Evolutionary conservation across 1,140 invertebrate genomes (phyloP).

Genomic region (Manduca sexta): DNA sequence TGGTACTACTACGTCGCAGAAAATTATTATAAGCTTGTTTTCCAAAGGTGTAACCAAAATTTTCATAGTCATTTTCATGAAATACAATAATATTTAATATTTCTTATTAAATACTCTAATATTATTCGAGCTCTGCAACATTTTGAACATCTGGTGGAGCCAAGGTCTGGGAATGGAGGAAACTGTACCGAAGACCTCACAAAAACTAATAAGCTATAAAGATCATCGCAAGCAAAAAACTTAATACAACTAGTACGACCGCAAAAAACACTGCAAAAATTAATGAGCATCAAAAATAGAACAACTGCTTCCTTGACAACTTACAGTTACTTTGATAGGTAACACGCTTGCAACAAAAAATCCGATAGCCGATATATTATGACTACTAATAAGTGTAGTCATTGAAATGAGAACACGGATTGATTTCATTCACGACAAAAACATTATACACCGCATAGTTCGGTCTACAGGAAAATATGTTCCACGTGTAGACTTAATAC

Average conservation of each 20-base stretch:
- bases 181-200: conserved; percentile 31
- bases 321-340: conserved; percentile 37
- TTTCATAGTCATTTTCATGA: no score
- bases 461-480: no score
- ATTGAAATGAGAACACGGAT: no score
- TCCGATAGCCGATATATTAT: no score
- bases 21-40: no score
- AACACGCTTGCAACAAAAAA: no score
- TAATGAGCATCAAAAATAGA: conserved; percentile 43
- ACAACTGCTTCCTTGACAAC: conserved; percentile 36
- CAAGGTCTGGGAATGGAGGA: conserved; percentile 58
- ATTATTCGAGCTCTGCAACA: conserved; percentile 20
- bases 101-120: neutral
- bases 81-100: no score
- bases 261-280: conserved; percentile 39
- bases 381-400: neutral
- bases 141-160: conserved; percentile 42
- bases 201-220: conserved; percentile 53
- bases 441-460: no score
- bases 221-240: conserved; percentile 42
- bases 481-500: no score
- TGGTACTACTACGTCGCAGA: no score
- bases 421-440: no score
- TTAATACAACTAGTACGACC: conserved; percentile 27
- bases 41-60: no score